Base-by-base conservation (phyloP, 2,113 vertebrate genomes). In the Picathartes gymnocephalus region DNA sequence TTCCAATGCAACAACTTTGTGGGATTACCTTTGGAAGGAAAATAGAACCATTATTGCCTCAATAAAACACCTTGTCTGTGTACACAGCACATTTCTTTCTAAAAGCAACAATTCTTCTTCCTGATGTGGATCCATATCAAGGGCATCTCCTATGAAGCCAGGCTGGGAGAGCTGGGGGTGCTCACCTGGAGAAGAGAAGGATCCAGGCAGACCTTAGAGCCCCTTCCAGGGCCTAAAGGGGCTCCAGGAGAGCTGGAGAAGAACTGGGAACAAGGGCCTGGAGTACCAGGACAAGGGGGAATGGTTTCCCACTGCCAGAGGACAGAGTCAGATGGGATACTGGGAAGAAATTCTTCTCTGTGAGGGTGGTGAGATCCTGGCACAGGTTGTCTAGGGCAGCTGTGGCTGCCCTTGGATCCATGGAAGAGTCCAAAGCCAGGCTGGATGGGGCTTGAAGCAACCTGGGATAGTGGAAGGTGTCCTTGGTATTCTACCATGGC, bases 391-490 rank as follows among this genome's bases (percentile, higher is more conserved):
- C 11, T n/a, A 76, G 40, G 16, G 30, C 1, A 61, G 60, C n/a
- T 54, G 40, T 35, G 47, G 54, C 47, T 76, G 47, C 17, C 21
- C 17, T 15, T 9, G 39, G 18, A 76, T 14, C 31, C 48, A 42
- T 83, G 25, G 25, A 4, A 48, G 35, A 17, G 42, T 12, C 13
- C 6, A 35, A 48, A 10, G 25, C 25, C 71, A 83, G 40, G 48
- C 0, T 54, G 62, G 40, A 47, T 0, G 0, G n/a, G 9, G 13
- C 28, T 88, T 66, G n/a, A 20, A 68, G 45, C 20, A 81, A 0
- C 45, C 16, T 74, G 61, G 54, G 1, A 2, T 2, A 61, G 17
- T 42, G 47, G 10, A 12, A 62, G 12, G 18, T 42, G 15, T 20
- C 54, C 35, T 22, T 69, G 40, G 17, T 50, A 25, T 25, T 76